A percentile compares a stretch with the other conserved stretches of the same genome.
These are phyloP conservation scores for Elephas maximus DNA, from an alignment of 2,113 vertebrate genomes.

Conservation along the genomic window DNA sequence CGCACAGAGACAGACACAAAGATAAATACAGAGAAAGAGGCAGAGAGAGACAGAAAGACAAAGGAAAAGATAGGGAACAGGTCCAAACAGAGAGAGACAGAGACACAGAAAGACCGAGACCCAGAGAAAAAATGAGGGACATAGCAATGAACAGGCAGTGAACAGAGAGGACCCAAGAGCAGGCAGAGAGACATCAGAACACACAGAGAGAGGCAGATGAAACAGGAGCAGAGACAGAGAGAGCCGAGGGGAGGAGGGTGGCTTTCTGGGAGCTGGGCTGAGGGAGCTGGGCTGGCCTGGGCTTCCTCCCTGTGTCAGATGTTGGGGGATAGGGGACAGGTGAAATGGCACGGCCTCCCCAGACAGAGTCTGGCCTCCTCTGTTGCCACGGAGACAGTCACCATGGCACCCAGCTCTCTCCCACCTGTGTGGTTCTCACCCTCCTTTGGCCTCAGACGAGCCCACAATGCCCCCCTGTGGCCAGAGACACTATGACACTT, in stretches of 20 bases:
- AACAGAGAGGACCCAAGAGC: neutral
- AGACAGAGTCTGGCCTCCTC: neutral
- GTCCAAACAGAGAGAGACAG: neutral
- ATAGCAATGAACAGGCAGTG: neutral
- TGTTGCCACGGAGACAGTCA: slow-evolving; percentile 63
- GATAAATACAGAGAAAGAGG: neutral
- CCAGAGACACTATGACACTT: neutral
- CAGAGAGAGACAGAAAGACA: neutral
- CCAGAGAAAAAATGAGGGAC: neutral
- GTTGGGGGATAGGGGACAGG: neutral
- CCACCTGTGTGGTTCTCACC: neutral
- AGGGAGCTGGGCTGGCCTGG: neutral
- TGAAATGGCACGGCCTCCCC: neutral
- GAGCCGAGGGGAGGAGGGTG: neutral
- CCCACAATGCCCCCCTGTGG: slow-evolving; percentile 68
- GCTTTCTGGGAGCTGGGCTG: no score
- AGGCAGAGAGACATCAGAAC: neutral
- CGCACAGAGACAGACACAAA: neutral
- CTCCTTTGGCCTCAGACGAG: neutral
- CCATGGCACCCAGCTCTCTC: neutral
- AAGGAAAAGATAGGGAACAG: neutral
- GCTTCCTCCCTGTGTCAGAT: neutral
- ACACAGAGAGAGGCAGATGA: neutral
- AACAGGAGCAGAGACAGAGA: neutral
- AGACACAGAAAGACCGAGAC: neutral